phyloP scores from a whole-genome alignment of 2,888 invertebrate genomes.

The Epistrophe grossulariae region DNA sequence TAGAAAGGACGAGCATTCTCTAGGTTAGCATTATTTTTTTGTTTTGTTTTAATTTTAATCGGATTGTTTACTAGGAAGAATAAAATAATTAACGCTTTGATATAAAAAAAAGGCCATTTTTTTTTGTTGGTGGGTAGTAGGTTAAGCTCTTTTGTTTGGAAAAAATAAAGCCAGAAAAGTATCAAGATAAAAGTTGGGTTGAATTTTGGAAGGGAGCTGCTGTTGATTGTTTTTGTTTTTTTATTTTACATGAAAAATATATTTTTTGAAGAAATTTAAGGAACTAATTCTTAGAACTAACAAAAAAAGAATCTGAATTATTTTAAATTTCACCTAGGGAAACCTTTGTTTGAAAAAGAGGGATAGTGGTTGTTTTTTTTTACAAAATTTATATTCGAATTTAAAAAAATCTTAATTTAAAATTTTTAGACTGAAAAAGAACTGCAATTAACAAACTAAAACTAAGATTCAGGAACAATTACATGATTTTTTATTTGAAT shows the following conservation, averaged over 20 bases:
- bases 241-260: not conserved
- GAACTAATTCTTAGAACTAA: not conserved
- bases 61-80: slow-evolving; percentile 60
- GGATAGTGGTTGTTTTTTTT: too few relatives aligned
- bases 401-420: too few relatives aligned
- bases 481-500: too few relatives aligned
- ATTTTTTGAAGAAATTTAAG: not conserved
- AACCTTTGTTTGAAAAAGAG: too few relatives aligned
- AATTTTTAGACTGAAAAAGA: too few relatives aligned
- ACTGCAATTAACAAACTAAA: too few relatives aligned
- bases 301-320: not conserved
- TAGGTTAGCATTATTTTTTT: not conserved
- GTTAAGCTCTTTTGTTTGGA: slow-evolving; percentile 35
- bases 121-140: slow-evolving; percentile 8
- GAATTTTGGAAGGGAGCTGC: not conserved
- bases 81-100: slow-evolving; percentile 68
- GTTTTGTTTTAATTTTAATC: slow-evolving; percentile 9
- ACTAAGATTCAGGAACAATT: too few relatives aligned
- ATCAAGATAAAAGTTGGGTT: slow-evolving; percentile 9
- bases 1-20: not conserved
- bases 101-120: slow-evolving; percentile 25
- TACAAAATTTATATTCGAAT: too few relatives aligned
- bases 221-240: not conserved
- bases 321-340: too few relatives aligned
- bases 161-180: slow-evolving; percentile 8